Conservation (phyloP, 2,113 vertebrate species). For the Heterochromis multidens region DNA sequence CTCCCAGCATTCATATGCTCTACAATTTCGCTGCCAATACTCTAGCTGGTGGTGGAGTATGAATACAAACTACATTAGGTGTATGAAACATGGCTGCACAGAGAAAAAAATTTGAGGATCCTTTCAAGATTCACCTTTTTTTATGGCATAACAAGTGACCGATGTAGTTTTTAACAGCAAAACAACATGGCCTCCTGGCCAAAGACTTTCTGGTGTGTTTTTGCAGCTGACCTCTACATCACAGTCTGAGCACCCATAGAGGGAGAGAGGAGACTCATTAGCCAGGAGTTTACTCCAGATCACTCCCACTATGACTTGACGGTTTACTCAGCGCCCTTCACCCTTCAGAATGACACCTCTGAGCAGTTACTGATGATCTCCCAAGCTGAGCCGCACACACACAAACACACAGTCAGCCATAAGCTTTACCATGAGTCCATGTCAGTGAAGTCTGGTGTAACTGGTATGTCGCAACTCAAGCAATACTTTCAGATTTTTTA, state of each 20-base stretch:
- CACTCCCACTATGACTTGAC: constrained; percentile 25
- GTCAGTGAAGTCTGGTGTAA: neutral
- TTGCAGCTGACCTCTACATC: constrained; percentile 61
- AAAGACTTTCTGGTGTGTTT: constrained; percentile 56
- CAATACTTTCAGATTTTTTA: rapidly evolving
- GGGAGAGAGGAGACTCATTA: constrained; percentile 2
- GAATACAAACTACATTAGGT: no score
- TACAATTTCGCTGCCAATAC: no score
- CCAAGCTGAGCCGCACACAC: neutral
- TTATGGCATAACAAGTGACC: neutral
- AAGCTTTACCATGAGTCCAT: neutral
- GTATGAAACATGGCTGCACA: no score
- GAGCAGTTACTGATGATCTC: constrained; percentile 22
- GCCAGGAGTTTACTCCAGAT: constrained; percentile 4
- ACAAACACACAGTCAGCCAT: neutral
- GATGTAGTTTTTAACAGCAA: neutral
- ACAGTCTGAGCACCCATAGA: constrained; percentile 11
- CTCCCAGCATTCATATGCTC: no score
- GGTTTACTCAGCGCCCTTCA: constrained; percentile 27
- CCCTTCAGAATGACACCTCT: neutral
- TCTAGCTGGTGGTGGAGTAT: no score
- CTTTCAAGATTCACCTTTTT: neutral
- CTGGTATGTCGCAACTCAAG: neutral
- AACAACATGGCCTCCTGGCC: neutral
- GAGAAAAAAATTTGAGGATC: no score